Percentiles rank a stretch among this genome's conserved stretches.
These are phyloP conservation scores for Dryobota labecula DNA, from an alignment of 2,888 invertebrate species.

Conservation along the genomic window DNA sequence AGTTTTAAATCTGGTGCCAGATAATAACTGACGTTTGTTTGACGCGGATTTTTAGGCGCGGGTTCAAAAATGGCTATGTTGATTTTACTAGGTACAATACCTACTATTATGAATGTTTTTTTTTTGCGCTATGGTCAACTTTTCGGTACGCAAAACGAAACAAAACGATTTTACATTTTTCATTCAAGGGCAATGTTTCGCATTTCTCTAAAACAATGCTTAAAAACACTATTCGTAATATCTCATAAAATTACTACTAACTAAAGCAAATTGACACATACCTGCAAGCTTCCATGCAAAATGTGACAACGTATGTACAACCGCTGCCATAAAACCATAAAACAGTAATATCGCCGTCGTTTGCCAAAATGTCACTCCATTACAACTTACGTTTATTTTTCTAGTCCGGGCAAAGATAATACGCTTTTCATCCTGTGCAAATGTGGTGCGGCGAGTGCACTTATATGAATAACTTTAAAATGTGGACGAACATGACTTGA, in stretches of 20 bases:
- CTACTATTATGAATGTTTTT: neutral
- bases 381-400: constrained; percentile 42
- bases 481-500: constrained; percentile 18
- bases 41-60: constrained; percentile 3
- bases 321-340: too few relatives aligned
- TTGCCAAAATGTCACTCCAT: constrained; percentile 30
- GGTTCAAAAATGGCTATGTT: neutral
- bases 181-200: neutral
- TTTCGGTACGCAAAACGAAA: neutral
- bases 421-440: constrained; percentile 44
- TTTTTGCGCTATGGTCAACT: neutral
- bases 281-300: neutral
- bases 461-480: constrained; percentile 51
- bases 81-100: neutral
- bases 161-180: neutral
- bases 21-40: constrained; percentile 24
- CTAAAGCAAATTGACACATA: neutral
- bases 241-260: neutral
- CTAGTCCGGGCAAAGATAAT: constrained; percentile 38
- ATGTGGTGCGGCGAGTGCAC: constrained; percentile 50
- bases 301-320: neutral
- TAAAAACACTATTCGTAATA: neutral
- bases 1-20: constrained; percentile 22
- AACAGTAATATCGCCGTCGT: constrained; percentile 16
- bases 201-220: neutral